Conservation (phyloP, 2,797 vertebrate genomes). For the Malacoctenus gilli region DNA sequence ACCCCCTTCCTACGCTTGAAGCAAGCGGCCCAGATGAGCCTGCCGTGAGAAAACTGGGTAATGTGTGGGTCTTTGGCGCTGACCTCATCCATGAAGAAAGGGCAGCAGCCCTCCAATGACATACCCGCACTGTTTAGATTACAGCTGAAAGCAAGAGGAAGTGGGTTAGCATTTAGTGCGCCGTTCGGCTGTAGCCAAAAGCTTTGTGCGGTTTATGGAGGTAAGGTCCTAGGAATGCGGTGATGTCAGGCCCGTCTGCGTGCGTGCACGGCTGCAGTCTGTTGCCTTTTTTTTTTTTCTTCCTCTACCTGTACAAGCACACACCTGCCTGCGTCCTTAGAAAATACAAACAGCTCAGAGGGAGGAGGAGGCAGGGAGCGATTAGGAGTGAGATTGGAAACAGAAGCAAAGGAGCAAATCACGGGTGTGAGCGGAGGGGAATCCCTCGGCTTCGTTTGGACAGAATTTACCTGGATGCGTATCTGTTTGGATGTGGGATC, state of each 20-base stretch:
- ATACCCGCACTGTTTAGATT: conserved; percentile 45
- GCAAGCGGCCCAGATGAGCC: conserved; percentile 19
- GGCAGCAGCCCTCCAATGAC: conserved; percentile 17
- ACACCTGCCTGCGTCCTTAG: conserved; percentile 67
- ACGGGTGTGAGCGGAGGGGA: conserved; percentile 17
- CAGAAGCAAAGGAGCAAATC: conserved; percentile 9
- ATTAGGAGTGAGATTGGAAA: conserved; percentile 30
- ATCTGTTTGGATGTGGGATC: not conserved
- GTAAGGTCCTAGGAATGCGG: conserved; percentile 72
- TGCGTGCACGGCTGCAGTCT: conserved; percentile 16
- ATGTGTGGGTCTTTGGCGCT: conserved; percentile 16
- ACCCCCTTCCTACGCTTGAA: conserved; percentile 17
- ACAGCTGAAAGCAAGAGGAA: conserved; percentile 43
- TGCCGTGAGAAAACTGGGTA: conserved; percentile 37
- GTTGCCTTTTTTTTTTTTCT: conserved; percentile 51
- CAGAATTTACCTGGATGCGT: not conserved
- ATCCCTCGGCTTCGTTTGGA: conserved; percentile 32
- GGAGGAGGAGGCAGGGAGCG: not conserved
- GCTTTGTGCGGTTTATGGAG: conserved; percentile 38
- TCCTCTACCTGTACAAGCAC: conserved; percentile 70
- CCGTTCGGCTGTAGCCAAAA: conserved; percentile 41
- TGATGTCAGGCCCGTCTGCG: conserved; percentile 63
- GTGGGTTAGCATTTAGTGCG: conserved; percentile 26
- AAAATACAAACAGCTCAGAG: not conserved
- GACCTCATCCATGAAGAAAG: conserved; percentile 51